These are phyloP conservation scores for Hydrolagus affinis DNA, from an alignment of 2,113 vertebrate species.

Conservation along the genomic window DNA sequence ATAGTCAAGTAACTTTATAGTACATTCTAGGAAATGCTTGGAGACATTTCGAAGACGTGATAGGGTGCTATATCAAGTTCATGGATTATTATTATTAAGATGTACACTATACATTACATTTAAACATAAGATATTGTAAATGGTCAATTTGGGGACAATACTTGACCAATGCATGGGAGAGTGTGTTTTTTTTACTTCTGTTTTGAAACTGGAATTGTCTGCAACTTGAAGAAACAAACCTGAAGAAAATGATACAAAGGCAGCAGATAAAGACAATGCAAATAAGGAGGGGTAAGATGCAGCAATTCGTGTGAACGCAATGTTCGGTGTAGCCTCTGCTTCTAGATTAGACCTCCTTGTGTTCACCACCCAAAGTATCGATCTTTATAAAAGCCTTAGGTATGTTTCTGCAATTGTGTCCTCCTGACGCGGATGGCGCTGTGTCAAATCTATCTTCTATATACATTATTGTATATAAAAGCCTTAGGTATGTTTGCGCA, in stretches of 20 bases:
- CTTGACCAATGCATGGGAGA: background rate
- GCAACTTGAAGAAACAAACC: background rate
- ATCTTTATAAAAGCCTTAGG: too few species aligned
- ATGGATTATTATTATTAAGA: too few species aligned
- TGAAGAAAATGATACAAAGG: background rate
- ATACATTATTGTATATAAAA: too few species aligned
- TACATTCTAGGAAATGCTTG: too few species aligned
- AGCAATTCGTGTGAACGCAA: background rate
- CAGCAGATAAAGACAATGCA: background rate
- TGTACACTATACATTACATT: background rate
- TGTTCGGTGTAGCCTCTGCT: background rate
- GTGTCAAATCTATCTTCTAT: too few species aligned
- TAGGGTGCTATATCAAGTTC: too few species aligned
- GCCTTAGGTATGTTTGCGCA: too few species aligned
- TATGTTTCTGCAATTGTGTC: too few species aligned
- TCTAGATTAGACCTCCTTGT: background rate
- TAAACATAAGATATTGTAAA: background rate
- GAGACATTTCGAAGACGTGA: too few species aligned
- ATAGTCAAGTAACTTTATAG: too few species aligned
- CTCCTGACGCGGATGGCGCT: too few species aligned
- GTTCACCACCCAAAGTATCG: background rate
- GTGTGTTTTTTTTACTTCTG: background rate
- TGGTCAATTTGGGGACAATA: background rate
- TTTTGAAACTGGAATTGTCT: slow-evolving; percentile 7
- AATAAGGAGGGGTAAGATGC: background rate